A percentile compares a stretch with the other conserved stretches of the same genome.
Conservation (phyloP, 2,888 invertebrate species). For the Scrobipalpa costella region DNA sequence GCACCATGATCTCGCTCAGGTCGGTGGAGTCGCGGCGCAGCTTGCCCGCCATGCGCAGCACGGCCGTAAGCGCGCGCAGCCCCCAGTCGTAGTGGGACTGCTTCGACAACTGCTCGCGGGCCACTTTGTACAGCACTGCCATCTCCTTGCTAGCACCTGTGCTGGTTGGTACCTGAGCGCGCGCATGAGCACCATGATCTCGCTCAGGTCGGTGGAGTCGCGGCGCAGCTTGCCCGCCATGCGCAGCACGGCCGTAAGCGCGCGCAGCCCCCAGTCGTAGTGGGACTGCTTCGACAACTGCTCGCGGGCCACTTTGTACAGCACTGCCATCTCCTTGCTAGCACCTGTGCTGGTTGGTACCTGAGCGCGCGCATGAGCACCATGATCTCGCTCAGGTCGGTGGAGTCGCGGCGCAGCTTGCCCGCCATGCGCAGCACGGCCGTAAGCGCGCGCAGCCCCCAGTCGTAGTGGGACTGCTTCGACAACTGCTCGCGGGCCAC, state of each 20-base stretch:
- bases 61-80: slow-evolving; percentile 93
- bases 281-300: slow-evolving; percentile 96
- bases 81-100: slow-evolving; percentile 98
- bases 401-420: slow-evolving; percentile 89
- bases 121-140: slow-evolving; percentile 94
- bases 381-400: slow-evolving; percentile 90
- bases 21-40: slow-evolving; percentile 89
- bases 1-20: slow-evolving; percentile 89
- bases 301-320: slow-evolving; percentile 92
- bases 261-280: slow-evolving; percentile 96
- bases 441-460: slow-evolving; percentile 95
- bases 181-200: slow-evolving; percentile 94
- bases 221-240: slow-evolving; percentile 95
- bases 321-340: slow-evolving; percentile 98
- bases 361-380: slow-evolving; percentile 94
- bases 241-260: slow-evolving; percentile 93
- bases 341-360: slow-evolving; percentile 73
- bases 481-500: slow-evolving; percentile 93
- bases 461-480: slow-evolving; percentile 96
- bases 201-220: slow-evolving; percentile 88
- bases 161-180: slow-evolving; percentile 84
- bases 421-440: slow-evolving; percentile 96
- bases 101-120: slow-evolving; percentile 93
- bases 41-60: slow-evolving; percentile 94
- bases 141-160: too few relatives aligned